A percentile compares a stretch with the other conserved stretches of the same genome.
Conservation (phyloP, 2,113 vertebrate genomes). For the Rattus rattus region DNA sequence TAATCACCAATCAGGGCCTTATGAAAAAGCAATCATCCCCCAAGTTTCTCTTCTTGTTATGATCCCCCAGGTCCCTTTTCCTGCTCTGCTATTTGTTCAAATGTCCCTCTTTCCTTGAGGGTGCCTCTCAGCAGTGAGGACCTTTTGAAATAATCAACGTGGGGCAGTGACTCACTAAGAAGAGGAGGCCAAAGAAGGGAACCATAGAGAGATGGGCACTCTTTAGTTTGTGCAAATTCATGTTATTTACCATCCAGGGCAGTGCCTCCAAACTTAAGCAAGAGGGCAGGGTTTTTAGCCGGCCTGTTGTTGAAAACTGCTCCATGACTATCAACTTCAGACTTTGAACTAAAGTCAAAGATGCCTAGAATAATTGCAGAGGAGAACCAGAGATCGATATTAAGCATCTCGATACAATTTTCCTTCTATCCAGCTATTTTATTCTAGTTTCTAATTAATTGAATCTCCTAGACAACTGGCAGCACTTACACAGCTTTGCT, state of each 20-base stretch:
- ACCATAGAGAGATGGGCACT: neutral
- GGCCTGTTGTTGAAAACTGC: conserved; percentile 65
- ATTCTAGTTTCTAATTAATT: neutral
- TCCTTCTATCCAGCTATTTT: conserved; percentile 13
- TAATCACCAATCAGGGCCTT: neutral
- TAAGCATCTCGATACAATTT: conserved; percentile 34
- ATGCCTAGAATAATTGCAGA: conserved; percentile 40
- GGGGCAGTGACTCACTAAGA: neutral
- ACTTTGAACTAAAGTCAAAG: conserved; percentile 23
- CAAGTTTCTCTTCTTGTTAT: neutral
- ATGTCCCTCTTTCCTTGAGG: neutral
- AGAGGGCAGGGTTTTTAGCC: conserved; percentile 31
- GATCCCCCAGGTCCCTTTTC: neutral
- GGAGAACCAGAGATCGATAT: neutral
- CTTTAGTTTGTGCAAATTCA: conserved; percentile 1
- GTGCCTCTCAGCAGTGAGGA: neutral
- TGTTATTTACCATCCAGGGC: neutral
- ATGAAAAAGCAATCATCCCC: neutral
- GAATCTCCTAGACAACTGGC: neutral
- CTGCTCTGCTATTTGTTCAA: neutral
- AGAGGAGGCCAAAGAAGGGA: conserved; percentile 13
- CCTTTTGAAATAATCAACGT: neutral
- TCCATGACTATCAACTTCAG: conserved; percentile 20
- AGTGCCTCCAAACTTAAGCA: conserved; percentile 27
- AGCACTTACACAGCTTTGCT: neutral